Evolutionary conservation across 2,888 invertebrate genomes (phyloP).

Genomic region (Urechis unicinctus): DNA sequence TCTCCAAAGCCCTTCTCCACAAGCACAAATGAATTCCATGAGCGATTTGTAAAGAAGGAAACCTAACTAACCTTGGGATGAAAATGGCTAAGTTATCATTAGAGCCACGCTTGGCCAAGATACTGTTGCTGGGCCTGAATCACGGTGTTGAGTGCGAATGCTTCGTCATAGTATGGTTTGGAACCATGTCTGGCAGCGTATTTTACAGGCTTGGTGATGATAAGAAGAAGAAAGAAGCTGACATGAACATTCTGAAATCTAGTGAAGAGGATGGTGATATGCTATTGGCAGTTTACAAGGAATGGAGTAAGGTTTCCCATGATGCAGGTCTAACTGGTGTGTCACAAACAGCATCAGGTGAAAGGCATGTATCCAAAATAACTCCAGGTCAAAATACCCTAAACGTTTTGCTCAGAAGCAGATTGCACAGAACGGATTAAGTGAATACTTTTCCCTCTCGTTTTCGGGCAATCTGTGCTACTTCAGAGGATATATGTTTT

Average conservation of each 20-base stretch:
- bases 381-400: too few species aligned
- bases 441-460: too few species aligned
- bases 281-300: slow-evolving; percentile 30
- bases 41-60: slow-evolving; percentile 22
- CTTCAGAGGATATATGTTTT: too few species aligned
- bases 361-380: slow-evolving; percentile 34
- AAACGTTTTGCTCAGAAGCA: too few species aligned
- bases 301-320: slow-evolving; percentile 27
- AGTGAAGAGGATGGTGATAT: slow-evolving; percentile 37
- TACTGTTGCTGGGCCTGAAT: slow-evolving; percentile 28
- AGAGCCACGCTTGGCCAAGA: slow-evolving; percentile 35
- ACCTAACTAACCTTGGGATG: too few species aligned
- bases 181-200: slow-evolving; percentile 31
- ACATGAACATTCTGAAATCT: slow-evolving; percentile 30
- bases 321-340: slow-evolving; percentile 11
- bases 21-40: slow-evolving; percentile 30
- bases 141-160: slow-evolving; percentile 29
- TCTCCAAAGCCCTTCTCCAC: slow-evolving; percentile 36
- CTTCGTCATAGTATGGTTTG: slow-evolving; percentile 33
- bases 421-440: too few species aligned
- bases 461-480: too few species aligned
- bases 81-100: slow-evolving; percentile 38
- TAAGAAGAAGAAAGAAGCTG: slow-evolving; percentile 30
- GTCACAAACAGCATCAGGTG: slow-evolving; percentile 42
- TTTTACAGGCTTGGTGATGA: slow-evolving; percentile 34